Evolutionary conservation across 1,140 invertebrate species (phyloP).

Genomic region (Cotesia typhae): DNA sequence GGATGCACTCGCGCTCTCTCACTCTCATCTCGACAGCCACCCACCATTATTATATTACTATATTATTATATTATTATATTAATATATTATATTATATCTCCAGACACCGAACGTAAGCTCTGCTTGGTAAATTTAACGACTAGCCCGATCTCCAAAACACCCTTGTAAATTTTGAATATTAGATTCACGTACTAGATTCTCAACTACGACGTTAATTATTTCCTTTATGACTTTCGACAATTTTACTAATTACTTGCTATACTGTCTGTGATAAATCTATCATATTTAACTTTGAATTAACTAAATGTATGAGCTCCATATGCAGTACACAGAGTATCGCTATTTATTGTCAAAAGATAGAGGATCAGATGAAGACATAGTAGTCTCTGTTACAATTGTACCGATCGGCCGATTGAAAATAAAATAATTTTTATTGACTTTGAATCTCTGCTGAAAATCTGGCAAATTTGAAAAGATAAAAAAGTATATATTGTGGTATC

Average conservation of each 20-base stretch:
- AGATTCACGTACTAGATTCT: constrained; percentile 32
- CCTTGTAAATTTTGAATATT: constrained; percentile 37
- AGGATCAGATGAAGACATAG: not conserved
- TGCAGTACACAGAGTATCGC: too few relatives aligned
- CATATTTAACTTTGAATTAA: not conserved
- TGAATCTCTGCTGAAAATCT: constrained; percentile 15
- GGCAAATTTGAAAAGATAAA: constrained; percentile 29
- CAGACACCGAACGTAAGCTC: constrained; percentile 29
- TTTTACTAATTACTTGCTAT: constrained; percentile 25
- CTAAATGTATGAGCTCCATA: not conserved
- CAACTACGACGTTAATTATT: constrained; percentile 13
- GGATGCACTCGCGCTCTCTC: not conserved
- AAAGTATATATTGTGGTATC: constrained; percentile 32
- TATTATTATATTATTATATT: not conserved
- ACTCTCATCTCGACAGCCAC: constrained; percentile 2
- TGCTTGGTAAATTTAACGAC: constrained; percentile 31
- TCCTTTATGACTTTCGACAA: constrained; percentile 19
- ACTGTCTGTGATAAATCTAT: constrained; percentile 6
- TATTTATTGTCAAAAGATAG: not conserved
- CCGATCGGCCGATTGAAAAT: not conserved
- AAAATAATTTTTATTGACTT: constrained; percentile 1
- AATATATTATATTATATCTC: constrained; percentile 11
- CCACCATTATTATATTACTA: not conserved
- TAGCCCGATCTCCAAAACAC: not conserved
- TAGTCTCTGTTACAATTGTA: not conserved